Base-by-base conservation (phyloP, 2,113 vertebrate genomes). In the Callithrix jacchus region DNA sequence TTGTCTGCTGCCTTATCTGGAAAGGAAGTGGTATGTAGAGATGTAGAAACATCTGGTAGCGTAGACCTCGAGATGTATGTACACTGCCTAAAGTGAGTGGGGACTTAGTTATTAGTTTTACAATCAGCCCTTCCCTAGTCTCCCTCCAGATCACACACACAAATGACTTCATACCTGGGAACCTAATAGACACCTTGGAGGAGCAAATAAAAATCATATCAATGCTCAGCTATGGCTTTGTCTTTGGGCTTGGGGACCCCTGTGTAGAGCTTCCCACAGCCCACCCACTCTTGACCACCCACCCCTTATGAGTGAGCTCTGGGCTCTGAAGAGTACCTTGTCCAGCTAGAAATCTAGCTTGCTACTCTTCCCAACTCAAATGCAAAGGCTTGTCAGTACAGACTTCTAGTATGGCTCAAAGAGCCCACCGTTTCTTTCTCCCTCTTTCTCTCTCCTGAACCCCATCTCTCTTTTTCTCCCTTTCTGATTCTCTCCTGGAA, bases 21-120 rank as follows among this genome's bases (percentile, higher is more conserved):
- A 82, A 96, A 97, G 64, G 9, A 94, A 87, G 54, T 80, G 30
- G 71, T 32, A 66, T 88, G 54, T 89, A 86, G 30, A 93, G 66
- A 93, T 96, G 20, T 37, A 30, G 76, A 52, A 64, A 83, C 20
- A 86, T 76, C 92, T 96, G 66, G 42, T 66, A 85, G 49, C 58
- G 86, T 71, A 95, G 45, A 94, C 21, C 54, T 79, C 3, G 8
- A 94, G 47, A 58, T 87, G 40, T 92, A 47, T 89, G 66, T 88
- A 68, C 47, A n/a, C 52, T 82, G 13, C 66, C 77, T 81, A 79
- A 66, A 91, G 52, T 91, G 79, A 94, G 61, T 32, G 27, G 49
- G 71, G 49, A 93, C 49, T 91, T 92, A 61, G 68, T 49, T 89
- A 70, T 87, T 91, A 94, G 92, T 92, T 90, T 95, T 66, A 83